These are phyloP conservation scores for Mythimna impura DNA, from an alignment of 2,888 invertebrate genomes.

Conservation along the genomic window DNA sequence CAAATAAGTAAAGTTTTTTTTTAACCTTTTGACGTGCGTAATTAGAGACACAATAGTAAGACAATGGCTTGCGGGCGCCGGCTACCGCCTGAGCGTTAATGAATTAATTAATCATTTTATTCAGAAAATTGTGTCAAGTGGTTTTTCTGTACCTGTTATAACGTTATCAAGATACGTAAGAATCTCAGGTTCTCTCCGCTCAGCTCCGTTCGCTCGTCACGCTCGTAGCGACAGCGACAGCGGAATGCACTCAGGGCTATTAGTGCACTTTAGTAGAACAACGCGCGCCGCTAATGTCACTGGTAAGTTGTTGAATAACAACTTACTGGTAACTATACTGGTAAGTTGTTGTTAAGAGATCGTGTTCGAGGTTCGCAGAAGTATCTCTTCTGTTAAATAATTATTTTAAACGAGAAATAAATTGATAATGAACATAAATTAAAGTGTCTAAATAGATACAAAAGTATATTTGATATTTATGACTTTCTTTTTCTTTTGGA, in stretches of 20 bases:
- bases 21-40: too few species aligned
- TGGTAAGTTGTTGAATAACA: background rate
- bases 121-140: background rate
- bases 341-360: background rate
- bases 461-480: too few species aligned
- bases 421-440: too few species aligned
- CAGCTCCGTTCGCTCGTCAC: background rate
- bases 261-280: slow-evolving; percentile 47
- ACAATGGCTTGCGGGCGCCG: too few species aligned
- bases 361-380: background rate
- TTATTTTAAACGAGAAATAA: background rate
- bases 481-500: too few species aligned
- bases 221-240: slow-evolving; percentile 21
- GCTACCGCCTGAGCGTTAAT: too few species aligned
- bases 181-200: slow-evolving; percentile 14
- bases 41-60: too few species aligned
- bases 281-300: slow-evolving; percentile 36
- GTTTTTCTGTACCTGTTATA: background rate
- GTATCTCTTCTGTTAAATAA: background rate
- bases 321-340: too few species aligned
- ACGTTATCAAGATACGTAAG: slow-evolving; percentile 7
- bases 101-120: too few species aligned
- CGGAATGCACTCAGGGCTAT: slow-evolving; percentile 49
- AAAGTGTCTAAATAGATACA: too few species aligned
- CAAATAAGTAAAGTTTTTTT: too few species aligned